Base-by-base conservation (phyloP, 1,140 invertebrate species). In the Apis florea region DNA sequence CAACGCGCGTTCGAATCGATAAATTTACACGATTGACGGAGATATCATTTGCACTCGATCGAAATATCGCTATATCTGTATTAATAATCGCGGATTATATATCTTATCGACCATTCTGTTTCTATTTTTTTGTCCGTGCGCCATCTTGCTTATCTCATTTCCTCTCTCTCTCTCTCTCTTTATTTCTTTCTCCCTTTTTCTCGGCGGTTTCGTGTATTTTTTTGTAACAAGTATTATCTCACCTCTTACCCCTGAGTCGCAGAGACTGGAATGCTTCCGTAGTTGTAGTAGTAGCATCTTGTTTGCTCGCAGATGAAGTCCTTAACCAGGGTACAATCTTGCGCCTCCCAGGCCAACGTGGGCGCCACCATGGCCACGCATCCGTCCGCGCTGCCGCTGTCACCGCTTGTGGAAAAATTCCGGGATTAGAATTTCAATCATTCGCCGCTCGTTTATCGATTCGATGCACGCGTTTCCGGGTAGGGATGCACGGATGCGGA, bases 301-400 rank as follows among this genome's bases (percentile, higher is more conserved):
- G 97, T 97, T 94, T 97, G 97, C 94, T 97, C 97, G 93, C 97
- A 97, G 89, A 97, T 97, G 92, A 97, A 97, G 94, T 97, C 96
- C 94, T 97, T 97, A 84, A 96, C 95, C 85, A 96, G 95, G n/a
- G 95, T 96, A 92, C 97, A 98, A 93, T 97, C 96, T 90, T 97
- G 95, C 21, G 96, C 95, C 92, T 96, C 96, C 97, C 97, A 98
- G 88, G 96, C 95, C 91, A 97, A 95, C 63, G 95, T 95, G 58
- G 96, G 96, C 83, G 96, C 96, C 89, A 95, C 95, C 91, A 97
- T 95, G 51, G 96, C 95, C 49, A 97, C 96, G 93, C 96, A 97
- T 85, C 96, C 96, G 91, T 96, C 95, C 71, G 95, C 93, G 88
- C 94, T 94, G 87, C 95, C 95, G 92, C 94, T 95, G 91, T 95